These are phyloP conservation scores for Pocillopora grandis DNA, from an alignment of 92 coral and sea anemone genomes.

Conservation along the genomic window DNA sequence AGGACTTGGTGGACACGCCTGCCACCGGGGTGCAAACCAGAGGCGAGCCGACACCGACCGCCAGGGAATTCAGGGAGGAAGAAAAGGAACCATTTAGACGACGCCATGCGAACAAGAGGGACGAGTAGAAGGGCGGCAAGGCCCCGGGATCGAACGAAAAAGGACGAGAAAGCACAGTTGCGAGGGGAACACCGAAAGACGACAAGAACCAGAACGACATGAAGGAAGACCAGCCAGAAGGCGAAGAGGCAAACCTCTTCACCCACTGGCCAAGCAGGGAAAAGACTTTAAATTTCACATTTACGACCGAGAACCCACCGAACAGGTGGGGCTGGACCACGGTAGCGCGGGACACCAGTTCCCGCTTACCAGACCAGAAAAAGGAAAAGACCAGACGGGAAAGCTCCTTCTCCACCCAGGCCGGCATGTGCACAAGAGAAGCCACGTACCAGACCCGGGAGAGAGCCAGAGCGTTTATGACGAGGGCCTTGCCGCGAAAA, in stretches of 20 bases:
- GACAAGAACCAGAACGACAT: not conserved
- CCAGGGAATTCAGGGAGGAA: not conserved
- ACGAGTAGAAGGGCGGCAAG: not conserved
- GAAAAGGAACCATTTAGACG: not conserved
- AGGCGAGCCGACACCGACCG: not conserved
- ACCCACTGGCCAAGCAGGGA: not conserved
- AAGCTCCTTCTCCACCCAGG: not conserved
- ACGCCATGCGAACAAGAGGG: conserved; percentile 20
- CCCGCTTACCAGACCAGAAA: not conserved
- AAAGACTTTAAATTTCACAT: not conserved
- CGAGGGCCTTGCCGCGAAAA: conserved; percentile 32
- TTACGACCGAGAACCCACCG: not conserved
- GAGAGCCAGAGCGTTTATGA: conserved; percentile 35
- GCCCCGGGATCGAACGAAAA: not conserved
- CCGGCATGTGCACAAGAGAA: not conserved
- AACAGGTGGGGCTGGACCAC: not conserved
- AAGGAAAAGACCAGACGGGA: not conserved
- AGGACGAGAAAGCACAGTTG: not conserved
- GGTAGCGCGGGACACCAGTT: not conserved
- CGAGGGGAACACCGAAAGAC: not conserved
- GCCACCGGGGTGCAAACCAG: not conserved
- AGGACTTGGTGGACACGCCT: not conserved
- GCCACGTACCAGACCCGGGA: conserved; percentile 46
- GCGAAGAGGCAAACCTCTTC: not conserved
- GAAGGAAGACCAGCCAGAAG: not conserved